Percentiles rank a stretch among this genome's conserved stretches.
phyloP scores from a whole-genome alignment of 2,113 vertebrate species.

The Chroicocephalus ridibundus region DNA sequence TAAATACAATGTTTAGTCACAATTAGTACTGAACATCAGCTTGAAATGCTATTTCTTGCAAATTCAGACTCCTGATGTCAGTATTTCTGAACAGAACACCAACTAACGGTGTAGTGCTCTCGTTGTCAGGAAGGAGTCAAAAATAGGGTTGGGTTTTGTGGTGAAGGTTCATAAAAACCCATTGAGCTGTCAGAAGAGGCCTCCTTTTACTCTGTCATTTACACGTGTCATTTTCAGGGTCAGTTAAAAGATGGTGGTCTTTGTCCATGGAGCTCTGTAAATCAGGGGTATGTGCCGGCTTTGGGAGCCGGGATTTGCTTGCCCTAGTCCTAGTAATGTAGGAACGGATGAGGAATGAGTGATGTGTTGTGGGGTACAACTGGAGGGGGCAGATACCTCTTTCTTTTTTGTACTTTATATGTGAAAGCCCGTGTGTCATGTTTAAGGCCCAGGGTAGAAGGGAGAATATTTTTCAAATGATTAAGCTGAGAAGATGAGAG shows the following conservation, averaged over 20 bases:
- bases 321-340: not conserved
- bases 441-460: not conserved
- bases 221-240: not conserved
- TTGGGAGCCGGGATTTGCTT: not conserved
- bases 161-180: not conserved
- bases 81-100: accelerated
- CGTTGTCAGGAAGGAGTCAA: not conserved
- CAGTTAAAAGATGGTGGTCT: not conserved
- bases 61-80: not conserved
- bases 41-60: not conserved
- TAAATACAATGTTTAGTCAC: not conserved
- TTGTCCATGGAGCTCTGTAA: not conserved
- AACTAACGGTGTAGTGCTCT: not conserved
- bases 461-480: not conserved
- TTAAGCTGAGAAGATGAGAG: not conserved
- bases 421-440: not conserved
- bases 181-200: not conserved
- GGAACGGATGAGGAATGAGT: not conserved
- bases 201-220: not conserved
- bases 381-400: not conserved
- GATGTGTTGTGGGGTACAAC: not conserved
- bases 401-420: not conserved
- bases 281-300: not conserved
- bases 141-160: not conserved
- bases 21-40: not conserved